These are phyloP conservation scores for Ochlodes sylvanus DNA, from an alignment of 2,888 invertebrate species.

Conservation along the genomic window DNA sequence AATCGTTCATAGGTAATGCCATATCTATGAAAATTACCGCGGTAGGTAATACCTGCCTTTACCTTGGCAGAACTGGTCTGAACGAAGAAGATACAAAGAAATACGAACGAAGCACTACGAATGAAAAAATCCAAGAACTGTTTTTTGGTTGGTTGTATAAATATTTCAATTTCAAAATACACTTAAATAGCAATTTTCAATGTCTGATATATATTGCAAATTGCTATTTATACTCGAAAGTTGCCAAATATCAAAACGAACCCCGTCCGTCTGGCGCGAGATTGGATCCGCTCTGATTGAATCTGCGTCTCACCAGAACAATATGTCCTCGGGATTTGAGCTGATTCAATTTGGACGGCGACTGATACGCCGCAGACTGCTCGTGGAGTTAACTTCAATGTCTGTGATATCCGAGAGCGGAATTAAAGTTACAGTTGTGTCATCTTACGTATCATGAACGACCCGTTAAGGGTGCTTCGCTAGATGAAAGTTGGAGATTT, in stretches of 20 bases:
- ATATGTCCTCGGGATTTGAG: slow-evolving; percentile 39
- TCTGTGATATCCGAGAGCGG: background rate
- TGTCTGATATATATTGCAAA: background rate
- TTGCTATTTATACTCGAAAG: background rate
- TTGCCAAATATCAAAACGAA: slow-evolving; percentile 17
- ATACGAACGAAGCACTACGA: too few relatives aligned
- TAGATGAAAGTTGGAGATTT: too few relatives aligned
- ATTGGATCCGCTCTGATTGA: slow-evolving; percentile 22
- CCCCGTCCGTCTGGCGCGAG: slow-evolving; percentile 36
- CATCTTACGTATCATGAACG: too few relatives aligned
- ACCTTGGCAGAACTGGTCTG: too few relatives aligned
- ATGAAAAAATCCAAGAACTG: background rate
- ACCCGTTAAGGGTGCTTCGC: too few relatives aligned
- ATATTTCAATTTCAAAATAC: slow-evolving; percentile 3
- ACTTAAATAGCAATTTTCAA: background rate
- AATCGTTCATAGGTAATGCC: too few relatives aligned
- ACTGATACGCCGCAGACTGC: slow-evolving; percentile 19
- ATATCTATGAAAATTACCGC: too few relatives aligned
- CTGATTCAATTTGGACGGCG: slow-evolving; percentile 40
- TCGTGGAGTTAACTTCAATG: slow-evolving; percentile 4
- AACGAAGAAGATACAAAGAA: too few relatives aligned
- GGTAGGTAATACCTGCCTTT: too few relatives aligned
- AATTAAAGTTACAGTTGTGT: too few relatives aligned
- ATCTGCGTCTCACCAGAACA: slow-evolving; percentile 36
- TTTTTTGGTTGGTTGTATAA: background rate